These are phyloP conservation scores for Heliconius sara DNA, from an alignment of 2,888 invertebrate species.

Conservation along the genomic window DNA sequence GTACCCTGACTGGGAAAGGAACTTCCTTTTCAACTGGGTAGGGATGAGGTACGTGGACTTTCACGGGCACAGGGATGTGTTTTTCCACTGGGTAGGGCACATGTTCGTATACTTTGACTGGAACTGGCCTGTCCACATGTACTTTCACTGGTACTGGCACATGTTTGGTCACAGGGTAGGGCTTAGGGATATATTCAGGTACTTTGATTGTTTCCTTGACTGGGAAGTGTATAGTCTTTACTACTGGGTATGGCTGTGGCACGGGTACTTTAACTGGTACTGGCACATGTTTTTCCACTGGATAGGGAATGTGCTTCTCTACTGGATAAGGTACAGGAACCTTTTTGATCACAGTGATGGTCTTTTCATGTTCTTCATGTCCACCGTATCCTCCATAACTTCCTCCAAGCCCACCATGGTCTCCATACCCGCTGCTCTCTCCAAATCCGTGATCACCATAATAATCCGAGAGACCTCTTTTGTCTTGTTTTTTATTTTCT, in stretches of 20 bases:
- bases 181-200: constrained; percentile 87
- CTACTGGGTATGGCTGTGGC: constrained; percentile 88
- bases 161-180: constrained; percentile 87
- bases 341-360: constrained; percentile 88
- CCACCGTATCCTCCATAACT: constrained; percentile 53
- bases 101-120: constrained; percentile 84
- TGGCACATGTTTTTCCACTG: constrained; percentile 87
- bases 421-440: constrained; percentile 49
- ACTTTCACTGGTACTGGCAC: constrained; percentile 87
- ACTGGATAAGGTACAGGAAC: constrained; percentile 89
- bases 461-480: constrained; percentile 81
- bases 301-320: constrained; percentile 87
- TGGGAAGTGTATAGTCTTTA: constrained; percentile 87
- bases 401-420: constrained; percentile 53
- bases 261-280: constrained; percentile 88
- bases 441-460: constrained; percentile 70
- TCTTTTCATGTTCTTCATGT: constrained; percentile 84
- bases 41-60: constrained; percentile 88
- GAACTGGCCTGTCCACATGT: constrained; percentile 87
- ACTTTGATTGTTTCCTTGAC: constrained; percentile 87
- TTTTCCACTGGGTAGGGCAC: constrained; percentile 90
- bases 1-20: constrained; percentile 86
- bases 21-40: constrained; percentile 89
- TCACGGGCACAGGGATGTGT: constrained; percentile 86
- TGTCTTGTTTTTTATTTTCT: constrained; percentile 82